A percentile compares a stretch with the other conserved stretches of the same genome.
Conservation (phyloP, 2,113 vertebrate genomes). For the Mormoops blainvillei region DNA sequence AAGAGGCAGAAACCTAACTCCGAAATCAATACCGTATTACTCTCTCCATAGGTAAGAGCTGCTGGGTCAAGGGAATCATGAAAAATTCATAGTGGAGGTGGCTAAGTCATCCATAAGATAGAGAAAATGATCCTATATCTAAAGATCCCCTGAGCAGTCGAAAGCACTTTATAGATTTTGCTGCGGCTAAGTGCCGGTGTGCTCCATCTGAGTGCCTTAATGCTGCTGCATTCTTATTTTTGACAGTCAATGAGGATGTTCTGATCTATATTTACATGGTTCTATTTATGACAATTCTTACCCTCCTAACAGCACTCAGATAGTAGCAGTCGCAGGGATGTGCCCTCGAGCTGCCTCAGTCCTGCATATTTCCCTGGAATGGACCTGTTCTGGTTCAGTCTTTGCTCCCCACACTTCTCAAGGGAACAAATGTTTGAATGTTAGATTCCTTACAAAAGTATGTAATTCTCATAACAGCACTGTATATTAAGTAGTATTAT, state of each 20-base stretch:
- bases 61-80: slow-evolving; percentile 87
- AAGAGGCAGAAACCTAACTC: slow-evolving; percentile 85
- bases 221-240: slow-evolving; percentile 78
- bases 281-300: slow-evolving; percentile 76
- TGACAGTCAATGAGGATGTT: slow-evolving; percentile 80
- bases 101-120: slow-evolving; percentile 87
- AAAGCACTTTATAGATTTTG: slow-evolving; percentile 86
- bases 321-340: not conserved
- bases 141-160: slow-evolving; percentile 84
- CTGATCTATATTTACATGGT: slow-evolving; percentile 80
- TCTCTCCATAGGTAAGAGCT: slow-evolving; percentile 87
- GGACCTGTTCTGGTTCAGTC: not conserved
- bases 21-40: slow-evolving; percentile 87
- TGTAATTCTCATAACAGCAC: not conserved
- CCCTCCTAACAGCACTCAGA: slow-evolving; percentile 46
- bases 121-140: slow-evolving; percentile 85
- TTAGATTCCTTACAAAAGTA: not conserved
- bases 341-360: not conserved
- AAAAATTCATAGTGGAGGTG: slow-evolving; percentile 91
- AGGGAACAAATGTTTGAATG: not conserved
- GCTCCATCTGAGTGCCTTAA: slow-evolving; percentile 84
- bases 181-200: slow-evolving; percentile 85
- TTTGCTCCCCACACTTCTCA: not conserved
- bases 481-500: not conserved
- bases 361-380: not conserved